phyloP scores from a whole-genome alignment of 2,888 invertebrate species.

The Heliconius erato region DNA sequence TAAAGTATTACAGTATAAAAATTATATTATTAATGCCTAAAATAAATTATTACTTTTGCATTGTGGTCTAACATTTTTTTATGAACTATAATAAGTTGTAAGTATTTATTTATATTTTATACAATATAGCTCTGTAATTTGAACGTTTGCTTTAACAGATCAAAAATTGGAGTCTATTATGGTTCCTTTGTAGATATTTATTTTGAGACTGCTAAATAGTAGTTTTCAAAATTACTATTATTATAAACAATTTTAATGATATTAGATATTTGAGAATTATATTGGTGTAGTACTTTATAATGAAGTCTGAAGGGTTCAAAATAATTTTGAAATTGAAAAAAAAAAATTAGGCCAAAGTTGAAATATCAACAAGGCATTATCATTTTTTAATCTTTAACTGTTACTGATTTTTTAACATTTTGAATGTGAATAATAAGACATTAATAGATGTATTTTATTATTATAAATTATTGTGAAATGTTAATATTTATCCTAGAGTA shows the following conservation, averaged over 20 bases:
- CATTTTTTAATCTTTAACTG: slow-evolving; percentile 22
- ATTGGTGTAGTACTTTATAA: slow-evolving; percentile 6
- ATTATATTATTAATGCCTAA: background rate
- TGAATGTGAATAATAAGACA: slow-evolving; percentile 35
- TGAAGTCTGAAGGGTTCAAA: slow-evolving; percentile 22
- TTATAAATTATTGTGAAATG: slow-evolving; percentile 39
- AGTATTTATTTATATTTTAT: slow-evolving; percentile 1
- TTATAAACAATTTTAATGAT: slow-evolving; percentile 4
- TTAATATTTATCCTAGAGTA: slow-evolving; percentile 39
- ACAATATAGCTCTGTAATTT: background rate
- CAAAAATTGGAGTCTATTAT: background rate
- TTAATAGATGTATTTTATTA: slow-evolving; percentile 33
- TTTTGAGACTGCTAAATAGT: slow-evolving; percentile 13
- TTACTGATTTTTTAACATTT: slow-evolving; percentile 24
- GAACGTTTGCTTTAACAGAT: too few species aligned
- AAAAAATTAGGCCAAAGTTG: slow-evolving; percentile 15
- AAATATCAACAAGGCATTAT: slow-evolving; percentile 24
- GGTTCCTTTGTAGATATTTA: background rate
- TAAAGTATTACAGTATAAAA: background rate
- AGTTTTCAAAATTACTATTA: slow-evolving; percentile 2
- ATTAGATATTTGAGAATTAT: slow-evolving; percentile 9
- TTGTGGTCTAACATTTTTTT: background rate
- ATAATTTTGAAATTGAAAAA: slow-evolving; percentile 2
- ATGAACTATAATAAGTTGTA: too few species aligned
- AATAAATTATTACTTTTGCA: background rate